Evolutionary conservation across 2,888 invertebrate species (phyloP).

Genomic region (Oscheius onirici): DNA sequence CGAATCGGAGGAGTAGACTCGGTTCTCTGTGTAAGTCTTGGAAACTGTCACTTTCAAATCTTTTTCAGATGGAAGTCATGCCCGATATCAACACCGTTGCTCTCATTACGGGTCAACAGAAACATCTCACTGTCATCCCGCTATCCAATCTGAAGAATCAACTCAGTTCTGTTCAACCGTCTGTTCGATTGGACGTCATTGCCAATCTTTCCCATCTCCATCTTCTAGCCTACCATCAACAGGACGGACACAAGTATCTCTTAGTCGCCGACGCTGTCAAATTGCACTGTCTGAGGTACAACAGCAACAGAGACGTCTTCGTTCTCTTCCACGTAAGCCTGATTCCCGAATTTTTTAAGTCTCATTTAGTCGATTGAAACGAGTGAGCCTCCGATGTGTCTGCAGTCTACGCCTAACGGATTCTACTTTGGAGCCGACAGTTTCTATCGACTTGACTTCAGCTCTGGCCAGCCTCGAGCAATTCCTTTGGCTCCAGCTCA

Average conservation of each 20-base stretch:
- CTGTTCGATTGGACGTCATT: constrained; percentile 45
- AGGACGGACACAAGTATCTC: constrained; percentile 37
- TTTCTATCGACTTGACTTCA: constrained; percentile 55
- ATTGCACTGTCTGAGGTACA: constrained; percentile 62
- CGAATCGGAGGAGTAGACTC: constrained; percentile 55
- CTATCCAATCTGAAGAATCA: constrained; percentile 40
- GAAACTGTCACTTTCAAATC: no score
- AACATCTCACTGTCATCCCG: constrained; percentile 42
- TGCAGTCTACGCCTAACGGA: constrained; percentile 50
- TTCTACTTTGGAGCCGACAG: constrained; percentile 65
- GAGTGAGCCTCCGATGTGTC: constrained; percentile 54
- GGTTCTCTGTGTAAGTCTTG: constrained; percentile 44
- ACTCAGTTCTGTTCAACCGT: constrained; percentile 36
- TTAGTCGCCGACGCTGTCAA: constrained; percentile 47
- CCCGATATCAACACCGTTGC: constrained; percentile 45
- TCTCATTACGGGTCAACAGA: constrained; percentile 35
- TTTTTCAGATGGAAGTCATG: constrained; percentile 44
- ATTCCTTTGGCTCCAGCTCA: constrained; percentile 35
- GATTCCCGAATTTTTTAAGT: not conserved
- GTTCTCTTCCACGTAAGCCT: constrained; percentile 47
- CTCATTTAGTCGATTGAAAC: constrained; percentile 48
- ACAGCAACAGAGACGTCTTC: constrained; percentile 58
- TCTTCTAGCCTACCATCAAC: constrained; percentile 35
- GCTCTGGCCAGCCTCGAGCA: not conserved
- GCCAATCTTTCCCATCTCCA: constrained; percentile 36